Base-by-base conservation (phyloP, 1,140 invertebrate species). In the Nephila pilipes region DNA sequence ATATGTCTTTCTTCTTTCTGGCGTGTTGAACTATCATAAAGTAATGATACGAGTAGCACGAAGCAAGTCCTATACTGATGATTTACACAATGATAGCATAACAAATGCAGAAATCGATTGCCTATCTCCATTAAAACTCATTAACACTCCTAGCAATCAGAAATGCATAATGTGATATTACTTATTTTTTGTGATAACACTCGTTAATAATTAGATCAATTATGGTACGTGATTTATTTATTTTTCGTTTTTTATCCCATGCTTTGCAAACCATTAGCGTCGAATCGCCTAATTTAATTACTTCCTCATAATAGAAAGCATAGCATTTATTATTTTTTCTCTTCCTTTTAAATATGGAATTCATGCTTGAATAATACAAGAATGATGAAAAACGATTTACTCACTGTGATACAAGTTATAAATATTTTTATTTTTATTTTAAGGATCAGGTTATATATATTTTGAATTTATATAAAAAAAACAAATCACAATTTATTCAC, bases 181-280 rank as follows among this genome's bases (percentile, higher is more conserved):
- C 69, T 75, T 60, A 20, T 60, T 75, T 75, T 75, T 75, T 36
- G 29, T 20, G 69, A 75, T 75, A 75, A 75, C 69, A 75, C 69
- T 75, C 69, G 29, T 75, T 75, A 75, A 75, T 75, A 75, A 75
- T 75, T 75, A 32, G 69, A 75, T 75, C 69, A 75, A 75, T 75
- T 75, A 75, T 75, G 69, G 69, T 32, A 18, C 29, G 18, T 36
- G 69, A 18, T 75, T 75, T 75, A 75, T 75, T 75, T 75, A 75
- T 75, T 75, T 75, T 36, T 3, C 36, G 69, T 16, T 75, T 18
- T 75, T 75, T 75, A 36, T 16, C 29, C 6, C 18, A 32, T 32
- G 69, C 69, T 75, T 75, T 36, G 18, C 69, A 18, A 14, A 29
- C 69, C 69, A 75, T 75, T 75, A 75, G 69, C 32, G 6, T 75